Evolutionary conservation across 2,888 invertebrate species (phyloP).

Genomic region (Conus canariensis): DNA sequence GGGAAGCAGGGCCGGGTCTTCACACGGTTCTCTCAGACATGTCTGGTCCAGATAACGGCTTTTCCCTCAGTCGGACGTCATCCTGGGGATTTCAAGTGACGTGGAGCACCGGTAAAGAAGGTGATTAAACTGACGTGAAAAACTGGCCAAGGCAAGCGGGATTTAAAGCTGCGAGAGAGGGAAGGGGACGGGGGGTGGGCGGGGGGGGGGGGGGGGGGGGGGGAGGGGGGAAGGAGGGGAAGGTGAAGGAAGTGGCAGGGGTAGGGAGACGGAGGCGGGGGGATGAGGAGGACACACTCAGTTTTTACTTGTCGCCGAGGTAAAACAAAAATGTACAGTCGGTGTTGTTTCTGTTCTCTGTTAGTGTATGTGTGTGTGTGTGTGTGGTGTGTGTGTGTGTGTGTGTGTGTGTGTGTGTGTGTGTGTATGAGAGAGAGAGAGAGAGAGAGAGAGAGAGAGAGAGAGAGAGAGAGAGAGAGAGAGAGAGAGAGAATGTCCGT

Average conservation of each 20-base stretch:
- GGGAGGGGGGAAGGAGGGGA: not conserved
- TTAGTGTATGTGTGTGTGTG: no score
- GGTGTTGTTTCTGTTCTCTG: no score
- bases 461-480: no score
- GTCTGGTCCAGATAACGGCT: conserved; percentile 14
- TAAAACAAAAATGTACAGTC: not conserved
- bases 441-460: no score
- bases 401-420: not conserved
- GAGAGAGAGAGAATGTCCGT: not conserved
- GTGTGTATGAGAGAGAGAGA: no score
- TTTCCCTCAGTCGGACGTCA: conserved; percentile 12
- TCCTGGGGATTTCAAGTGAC: not conserved
- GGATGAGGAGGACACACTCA: no score
- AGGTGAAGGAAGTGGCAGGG: not conserved
- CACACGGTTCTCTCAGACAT: not conserved
- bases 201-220: not conserved
- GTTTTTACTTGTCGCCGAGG: no score
- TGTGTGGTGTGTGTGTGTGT: no score
- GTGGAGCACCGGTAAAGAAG: not conserved
- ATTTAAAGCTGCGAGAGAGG: not conserved
- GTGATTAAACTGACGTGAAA: not conserved
- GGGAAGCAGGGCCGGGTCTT: not conserved
- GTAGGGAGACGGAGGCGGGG: not conserved
- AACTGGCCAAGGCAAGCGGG: not conserved
- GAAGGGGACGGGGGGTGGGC: not conserved